These are phyloP conservation scores for Anabacerthia variegaticeps DNA, from an alignment of 2,797 vertebrate genomes.

Conservation along the genomic window DNA sequence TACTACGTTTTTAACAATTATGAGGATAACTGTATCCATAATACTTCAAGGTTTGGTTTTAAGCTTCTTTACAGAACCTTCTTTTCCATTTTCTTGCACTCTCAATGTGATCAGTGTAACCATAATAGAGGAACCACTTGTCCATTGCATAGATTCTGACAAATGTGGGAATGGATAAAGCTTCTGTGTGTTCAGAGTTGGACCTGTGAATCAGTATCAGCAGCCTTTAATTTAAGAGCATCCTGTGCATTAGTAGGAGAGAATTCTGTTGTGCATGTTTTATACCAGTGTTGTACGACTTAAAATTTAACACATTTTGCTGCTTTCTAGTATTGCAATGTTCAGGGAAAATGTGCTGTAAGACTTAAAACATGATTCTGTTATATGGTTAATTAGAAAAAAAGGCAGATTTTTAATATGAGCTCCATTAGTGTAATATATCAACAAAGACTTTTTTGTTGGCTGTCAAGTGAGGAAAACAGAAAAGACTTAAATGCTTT, in stretches of 20 bases:
- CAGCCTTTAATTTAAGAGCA: background rate
- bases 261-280: background rate
- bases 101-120: background rate
- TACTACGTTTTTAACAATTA: background rate
- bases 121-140: background rate
- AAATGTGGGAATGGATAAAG: background rate
- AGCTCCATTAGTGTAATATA: slow-evolving; percentile 68
- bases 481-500: slow-evolving; percentile 79
- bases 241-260: background rate
- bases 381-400: slow-evolving; percentile 63
- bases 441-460: slow-evolving; percentile 83
- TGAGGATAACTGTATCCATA: background rate
- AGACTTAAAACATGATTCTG: slow-evolving; percentile 34
- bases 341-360: slow-evolving; percentile 42
- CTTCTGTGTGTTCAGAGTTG: background rate
- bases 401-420: slow-evolving; percentile 64
- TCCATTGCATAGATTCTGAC: background rate
- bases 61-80: background rate
- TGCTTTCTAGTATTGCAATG: slow-evolving; percentile 15
- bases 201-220: background rate
- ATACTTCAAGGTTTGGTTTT: background rate
- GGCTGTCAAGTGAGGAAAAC: slow-evolving; percentile 80
- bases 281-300: slow-evolving; percentile 5
- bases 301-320: slow-evolving; percentile 35
- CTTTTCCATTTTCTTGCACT: background rate